Conservation (phyloP, 2,888 invertebrate genomes). For the Lasioglossum leucozonium region DNA sequence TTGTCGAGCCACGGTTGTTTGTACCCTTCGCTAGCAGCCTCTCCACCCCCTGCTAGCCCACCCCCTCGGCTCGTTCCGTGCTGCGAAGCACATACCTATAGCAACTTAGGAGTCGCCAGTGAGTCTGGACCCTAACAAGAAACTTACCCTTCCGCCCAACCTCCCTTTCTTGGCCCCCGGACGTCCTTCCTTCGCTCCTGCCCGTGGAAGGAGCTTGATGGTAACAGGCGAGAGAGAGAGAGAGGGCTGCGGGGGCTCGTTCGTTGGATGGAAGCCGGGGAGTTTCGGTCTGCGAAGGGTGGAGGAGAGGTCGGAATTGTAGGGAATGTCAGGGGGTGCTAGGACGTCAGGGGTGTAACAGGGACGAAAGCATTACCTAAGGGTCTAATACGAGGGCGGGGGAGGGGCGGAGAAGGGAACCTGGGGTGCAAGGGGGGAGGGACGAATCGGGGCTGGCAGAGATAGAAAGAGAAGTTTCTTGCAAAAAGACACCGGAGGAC, state of each 20-base stretch:
- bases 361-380: conserved; percentile 77
- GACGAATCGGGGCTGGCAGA: conserved; percentile 19
- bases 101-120: conserved; percentile 80
- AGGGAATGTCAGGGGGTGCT: conserved; percentile 62
- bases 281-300: conserved; percentile 70
- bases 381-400: conserved; percentile 67
- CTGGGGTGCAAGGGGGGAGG: not conserved
- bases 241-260: conserved; percentile 40
- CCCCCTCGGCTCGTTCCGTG: conserved; percentile 29
- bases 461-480: conserved; percentile 52
- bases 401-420: not conserved
- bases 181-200: conserved; percentile 75
- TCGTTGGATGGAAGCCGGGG: conserved; percentile 65
- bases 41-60: conserved; percentile 20
- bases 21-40: conserved; percentile 69
- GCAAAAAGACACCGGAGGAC: conserved; percentile 74
- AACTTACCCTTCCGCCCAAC: conserved; percentile 80
- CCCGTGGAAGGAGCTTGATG: conserved; percentile 55
- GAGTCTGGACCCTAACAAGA: conserved; percentile 84
- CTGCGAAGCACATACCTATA: conserved; percentile 65
- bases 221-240: conserved; percentile 38
- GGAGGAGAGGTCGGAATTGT: conserved; percentile 75
- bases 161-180: conserved; percentile 72
- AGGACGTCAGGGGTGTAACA: conserved; percentile 67
- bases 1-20: conserved; percentile 72